A percentile compares a stretch with the other conserved stretches of the same genome.
Conservation (phyloP, 2,888 invertebrate species). For the Eristalinus aeneus region DNA sequence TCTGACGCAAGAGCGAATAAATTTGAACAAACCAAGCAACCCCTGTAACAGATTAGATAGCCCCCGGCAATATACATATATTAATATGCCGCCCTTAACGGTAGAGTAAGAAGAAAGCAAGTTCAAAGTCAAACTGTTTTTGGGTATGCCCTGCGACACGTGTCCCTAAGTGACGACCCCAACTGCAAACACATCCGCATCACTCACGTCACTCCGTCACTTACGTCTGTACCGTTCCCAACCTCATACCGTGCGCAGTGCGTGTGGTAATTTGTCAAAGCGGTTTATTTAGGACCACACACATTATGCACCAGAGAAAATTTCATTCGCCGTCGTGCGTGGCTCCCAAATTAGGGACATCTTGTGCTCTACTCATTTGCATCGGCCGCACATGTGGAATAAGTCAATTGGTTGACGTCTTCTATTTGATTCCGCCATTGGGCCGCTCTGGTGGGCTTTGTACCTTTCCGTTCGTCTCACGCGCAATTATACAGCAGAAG, state of each 20-base stretch:
- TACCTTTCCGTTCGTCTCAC: constrained; percentile 30
- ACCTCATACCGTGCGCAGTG: background rate
- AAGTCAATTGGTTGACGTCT: background rate
- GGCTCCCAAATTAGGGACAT: background rate
- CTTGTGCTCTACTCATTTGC: background rate
- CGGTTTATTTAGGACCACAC: constrained; percentile 34
- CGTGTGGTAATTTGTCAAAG: constrained; percentile 42
- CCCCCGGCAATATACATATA: background rate
- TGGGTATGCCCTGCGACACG: background rate
- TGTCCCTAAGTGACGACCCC: background rate
- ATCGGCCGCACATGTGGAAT: background rate
- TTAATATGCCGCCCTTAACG: background rate
- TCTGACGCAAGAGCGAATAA: background rate
- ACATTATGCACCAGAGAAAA: background rate
- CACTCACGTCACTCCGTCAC: background rate
- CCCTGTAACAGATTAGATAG: background rate
- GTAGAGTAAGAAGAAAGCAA: background rate
- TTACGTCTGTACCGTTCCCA: background rate
- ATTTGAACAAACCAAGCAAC: background rate
- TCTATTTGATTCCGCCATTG: background rate
- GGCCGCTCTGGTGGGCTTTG: background rate
- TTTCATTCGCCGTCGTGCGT: constrained; percentile 21
- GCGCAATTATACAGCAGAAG: constrained; percentile 58
- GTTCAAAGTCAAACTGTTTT: background rate
- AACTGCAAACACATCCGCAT: constrained; percentile 4